These are phyloP conservation scores for Probaryconus sp. DNA, from an alignment of 1,140 invertebrate species.

Conservation along the genomic window DNA sequence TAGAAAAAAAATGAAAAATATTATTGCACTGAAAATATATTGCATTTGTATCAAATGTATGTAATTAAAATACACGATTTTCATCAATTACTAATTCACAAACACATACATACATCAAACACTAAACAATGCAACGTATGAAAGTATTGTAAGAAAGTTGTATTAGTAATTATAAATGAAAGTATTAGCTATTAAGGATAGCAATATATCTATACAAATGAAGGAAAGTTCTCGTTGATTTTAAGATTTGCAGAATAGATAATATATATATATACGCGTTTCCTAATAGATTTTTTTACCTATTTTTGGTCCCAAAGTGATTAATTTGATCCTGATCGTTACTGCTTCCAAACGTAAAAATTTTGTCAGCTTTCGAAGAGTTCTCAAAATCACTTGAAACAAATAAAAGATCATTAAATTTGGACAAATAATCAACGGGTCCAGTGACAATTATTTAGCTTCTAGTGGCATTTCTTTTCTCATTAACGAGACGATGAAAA, in stretches of 20 bases:
- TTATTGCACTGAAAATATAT: no score
- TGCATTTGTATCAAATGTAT: neutral
- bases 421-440: no score
- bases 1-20: no score
- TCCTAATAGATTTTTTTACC: constrained; percentile 30
- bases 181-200: constrained; percentile 56
- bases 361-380: no score
- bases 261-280: constrained; percentile 24
- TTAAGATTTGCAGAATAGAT: constrained; percentile 36
- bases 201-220: constrained; percentile 46
- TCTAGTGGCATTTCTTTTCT: no score
- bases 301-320: no score
- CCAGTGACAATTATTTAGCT: no score
- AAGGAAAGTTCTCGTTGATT: constrained; percentile 48
- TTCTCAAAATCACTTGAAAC: no score
- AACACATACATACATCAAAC: constrained; percentile 33
- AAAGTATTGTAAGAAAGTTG: constrained; percentile 73
- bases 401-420: no score
- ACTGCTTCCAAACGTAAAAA: no score
- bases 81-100: constrained; percentile 36
- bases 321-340: no score
- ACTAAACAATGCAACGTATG: constrained; percentile 62
- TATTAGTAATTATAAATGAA: constrained; percentile 59
- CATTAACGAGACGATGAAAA: no score
- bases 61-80: constrained; percentile 3